Evolutionary conservation across 2,888 invertebrate genomes (phyloP), one percentile per base, ranked within the genome.

Genomic region (Anarsia innoxiella): DNA sequence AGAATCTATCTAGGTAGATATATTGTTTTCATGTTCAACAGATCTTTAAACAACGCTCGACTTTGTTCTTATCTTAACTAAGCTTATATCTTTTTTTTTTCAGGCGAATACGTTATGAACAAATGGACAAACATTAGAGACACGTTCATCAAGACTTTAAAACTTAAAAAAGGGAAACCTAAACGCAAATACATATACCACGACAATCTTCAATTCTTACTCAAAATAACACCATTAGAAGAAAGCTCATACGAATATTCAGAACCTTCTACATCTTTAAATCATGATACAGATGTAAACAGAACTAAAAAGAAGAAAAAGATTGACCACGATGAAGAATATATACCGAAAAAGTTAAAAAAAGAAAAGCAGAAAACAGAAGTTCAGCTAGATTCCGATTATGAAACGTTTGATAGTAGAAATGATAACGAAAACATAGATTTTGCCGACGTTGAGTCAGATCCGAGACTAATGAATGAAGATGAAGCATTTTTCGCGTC

Each of bases 401-500:
- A 48, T 26, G 36, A 41, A 1, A 39, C 47, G 25, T 47, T 44
- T 5, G 40, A 34, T 6, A 31, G 31, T 1, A 26, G 30, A 1
- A 46, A 43, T 3, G 52, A 49, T 3, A 48, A n/a, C 25, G 25
- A 25, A 9, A 3, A 3, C 5, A n/a, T 72, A 12, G 68, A 76
- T 45, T 67, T 69, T 28, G 55, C 67, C 0, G 71, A 66, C 41
- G 51, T 72, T 0, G 67, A 68, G 2, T 67, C 66, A 3, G 0
- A 82, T 36, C 68, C 72, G 0, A 60, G 83, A 16, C 50, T 84
- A 0, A 83, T 84, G 83, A 83, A 84, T 37, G 84, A 84, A 41
- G 83, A 84, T 40, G 84, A 84, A 40, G 83, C 83, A 0, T 84
- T 84, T 43, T 84, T 84, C 34, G 83, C 83, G 0, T 83, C 84